phyloP scores from a whole-genome alignment of 2,888 invertebrate species.

The Merodon equestris region DNA sequence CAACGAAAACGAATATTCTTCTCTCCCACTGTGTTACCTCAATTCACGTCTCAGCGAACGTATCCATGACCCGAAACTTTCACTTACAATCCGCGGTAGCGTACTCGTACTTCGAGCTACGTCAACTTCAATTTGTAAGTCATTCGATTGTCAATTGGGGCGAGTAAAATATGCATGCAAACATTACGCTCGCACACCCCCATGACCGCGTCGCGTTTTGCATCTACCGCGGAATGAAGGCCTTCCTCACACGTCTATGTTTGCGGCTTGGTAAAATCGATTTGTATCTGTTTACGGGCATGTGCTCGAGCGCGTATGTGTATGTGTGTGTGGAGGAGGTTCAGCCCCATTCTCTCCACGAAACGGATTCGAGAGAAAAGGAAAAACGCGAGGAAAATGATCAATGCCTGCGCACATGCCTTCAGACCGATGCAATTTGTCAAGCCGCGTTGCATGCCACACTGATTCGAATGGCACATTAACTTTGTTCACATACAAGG shows the following conservation, averaged over 20 bases:
- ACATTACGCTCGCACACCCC: conserved; percentile 26
- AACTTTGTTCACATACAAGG: conserved; percentile 12
- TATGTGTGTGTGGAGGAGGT: conserved; percentile 13
- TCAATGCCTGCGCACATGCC: conserved; percentile 25
- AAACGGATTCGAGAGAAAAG: too few species aligned
- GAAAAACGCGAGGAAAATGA: conserved; percentile 3
- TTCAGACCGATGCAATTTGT: conserved; percentile 57
- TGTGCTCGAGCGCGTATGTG: not conserved
- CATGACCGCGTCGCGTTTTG: not conserved
- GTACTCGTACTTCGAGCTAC: conserved; percentile 47
- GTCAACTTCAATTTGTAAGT: conserved; percentile 67
- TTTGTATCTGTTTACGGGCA: conserved; percentile 23
- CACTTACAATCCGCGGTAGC: conserved; percentile 54
- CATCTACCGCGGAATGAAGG: conserved; percentile 17
- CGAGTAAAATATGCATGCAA: conserved; percentile 59
- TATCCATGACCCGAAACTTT: conserved; percentile 56
- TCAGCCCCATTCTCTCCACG: too few species aligned
- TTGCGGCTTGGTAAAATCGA: conserved; percentile 48
- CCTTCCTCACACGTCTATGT: conserved; percentile 39
- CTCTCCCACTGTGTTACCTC: not conserved
- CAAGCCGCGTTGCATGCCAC: conserved; percentile 46
- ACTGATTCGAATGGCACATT: conserved; percentile 47
- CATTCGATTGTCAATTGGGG: conserved; percentile 65
- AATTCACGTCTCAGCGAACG: not conserved
- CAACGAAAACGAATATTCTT: not conserved